Evolutionary conservation across 2,797 vertebrate species (phyloP).

Genomic region (Liparis tanakae): DNA sequence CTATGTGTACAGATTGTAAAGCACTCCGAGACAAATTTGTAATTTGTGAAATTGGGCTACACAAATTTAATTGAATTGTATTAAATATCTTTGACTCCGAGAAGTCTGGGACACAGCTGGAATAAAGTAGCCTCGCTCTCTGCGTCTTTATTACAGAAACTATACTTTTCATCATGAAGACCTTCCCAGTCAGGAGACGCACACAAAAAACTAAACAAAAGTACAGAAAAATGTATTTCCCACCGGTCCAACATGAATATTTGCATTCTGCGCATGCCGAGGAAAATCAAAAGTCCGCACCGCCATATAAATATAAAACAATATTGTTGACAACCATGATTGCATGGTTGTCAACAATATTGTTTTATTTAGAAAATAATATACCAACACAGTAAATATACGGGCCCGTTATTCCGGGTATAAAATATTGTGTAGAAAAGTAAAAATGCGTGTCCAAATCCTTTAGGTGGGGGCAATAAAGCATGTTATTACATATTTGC

Average conservation of each 20-base stretch:
- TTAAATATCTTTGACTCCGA: not conserved
- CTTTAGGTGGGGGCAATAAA: not conserved
- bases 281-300: not conserved
- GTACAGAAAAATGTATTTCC: not conserved
- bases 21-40: no score
- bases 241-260: not conserved
- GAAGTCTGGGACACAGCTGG: constrained; percentile 6
- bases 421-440: not conserved
- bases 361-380: not conserved
- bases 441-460: not conserved
- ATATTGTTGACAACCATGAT: no score
- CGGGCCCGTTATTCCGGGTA: not conserved
- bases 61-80: no score
- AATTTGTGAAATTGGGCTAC: no score
- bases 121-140: not conserved
- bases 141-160: not conserved
- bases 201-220: not conserved
- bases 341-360: not conserved
- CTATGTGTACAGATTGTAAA: no score
- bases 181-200: no score
- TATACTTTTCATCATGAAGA: not conserved
- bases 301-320: not conserved
- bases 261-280: not conserved
- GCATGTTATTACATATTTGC: no score
- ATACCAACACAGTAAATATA: not conserved